These are phyloP conservation scores for Zaprionus africanus DNA, from an alignment of 1,140 invertebrate genomes.

Conservation along the genomic window DNA sequence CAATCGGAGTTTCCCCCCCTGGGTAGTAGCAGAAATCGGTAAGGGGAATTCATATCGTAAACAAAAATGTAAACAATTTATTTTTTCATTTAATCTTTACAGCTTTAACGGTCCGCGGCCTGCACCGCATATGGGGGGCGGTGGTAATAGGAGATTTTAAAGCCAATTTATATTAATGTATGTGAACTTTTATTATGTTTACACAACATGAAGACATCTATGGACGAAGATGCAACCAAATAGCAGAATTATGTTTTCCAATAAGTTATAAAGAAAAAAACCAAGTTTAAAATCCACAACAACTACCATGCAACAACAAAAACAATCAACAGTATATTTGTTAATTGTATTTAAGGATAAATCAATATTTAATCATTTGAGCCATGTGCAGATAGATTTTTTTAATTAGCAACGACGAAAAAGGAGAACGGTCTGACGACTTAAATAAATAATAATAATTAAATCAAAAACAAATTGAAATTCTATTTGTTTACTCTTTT, in stretches of 20 bases:
- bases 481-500: too few species aligned
- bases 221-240: slow-evolving; percentile 43
- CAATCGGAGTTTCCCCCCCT: slow-evolving; percentile 71
- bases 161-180: slow-evolving; percentile 1
- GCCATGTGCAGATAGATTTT: slow-evolving; percentile 57
- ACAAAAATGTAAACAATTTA: too few species aligned
- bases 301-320: slow-evolving; percentile 1
- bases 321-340: slow-evolving; percentile 69
- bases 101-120: slow-evolving; percentile 66
- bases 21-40: slow-evolving; percentile 64
- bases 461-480: background rate
- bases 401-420: slow-evolving; percentile 47
- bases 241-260: slow-evolving; percentile 77
- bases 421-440: slow-evolving; percentile 13
- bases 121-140: slow-evolving; percentile 51
- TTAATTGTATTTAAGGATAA: slow-evolving; percentile 68
- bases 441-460: slow-evolving; percentile 5
- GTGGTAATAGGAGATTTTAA: slow-evolving; percentile 69
- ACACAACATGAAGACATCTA: slow-evolving; percentile 28
- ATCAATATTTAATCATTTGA: slow-evolving; percentile 62
- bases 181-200: slow-evolving; percentile 5
- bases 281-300: slow-evolving; percentile 2
- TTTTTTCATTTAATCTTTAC: background rate
- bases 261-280: slow-evolving; percentile 22
- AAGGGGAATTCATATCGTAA: too few species aligned